Conservation (phyloP, 37 sponge, comb jelly and placozoan species). For the Cliona cf. orientalis region DNA sequence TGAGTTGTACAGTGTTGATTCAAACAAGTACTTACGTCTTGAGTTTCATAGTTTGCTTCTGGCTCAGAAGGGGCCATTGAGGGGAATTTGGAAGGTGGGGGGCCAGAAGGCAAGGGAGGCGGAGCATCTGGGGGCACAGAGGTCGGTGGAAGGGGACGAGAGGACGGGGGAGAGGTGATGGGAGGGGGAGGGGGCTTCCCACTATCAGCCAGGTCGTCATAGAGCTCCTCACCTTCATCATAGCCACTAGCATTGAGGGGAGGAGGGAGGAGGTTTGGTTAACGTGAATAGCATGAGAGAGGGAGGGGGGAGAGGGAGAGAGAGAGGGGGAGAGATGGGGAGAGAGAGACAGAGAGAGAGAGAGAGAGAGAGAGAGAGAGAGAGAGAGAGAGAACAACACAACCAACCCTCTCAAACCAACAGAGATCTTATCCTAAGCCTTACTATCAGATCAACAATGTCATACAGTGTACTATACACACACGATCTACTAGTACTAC, state of each 20-base stretch:
- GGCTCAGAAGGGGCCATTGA: background rate
- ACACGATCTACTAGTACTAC: too few relatives aligned
- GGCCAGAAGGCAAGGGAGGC: conserved; percentile 12
- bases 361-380: background rate
- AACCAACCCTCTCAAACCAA: too few relatives aligned
- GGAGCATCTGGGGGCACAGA: conserved; percentile 11
- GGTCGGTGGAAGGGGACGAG: background rate
- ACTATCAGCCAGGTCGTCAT: conserved; percentile 23
- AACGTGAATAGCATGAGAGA: background rate
- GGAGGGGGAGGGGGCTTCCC: background rate
- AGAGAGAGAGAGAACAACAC: background rate
- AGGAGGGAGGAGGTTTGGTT: conserved; percentile 4
- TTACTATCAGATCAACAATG: too few relatives aligned
- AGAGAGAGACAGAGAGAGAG: background rate
- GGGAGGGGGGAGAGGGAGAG: background rate
- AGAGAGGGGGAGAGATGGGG: too few relatives aligned
- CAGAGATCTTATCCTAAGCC: too few relatives aligned
- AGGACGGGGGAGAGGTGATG: background rate
- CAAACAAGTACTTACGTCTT: too few relatives aligned
- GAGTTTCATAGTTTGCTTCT: background rate
- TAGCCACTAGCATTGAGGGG: background rate
- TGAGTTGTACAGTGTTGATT: too few relatives aligned
- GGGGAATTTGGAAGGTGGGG: background rate
- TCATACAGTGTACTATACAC: too few relatives aligned
- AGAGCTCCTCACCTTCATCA: conserved; percentile 7